Percentiles rank a stretch among this genome's conserved stretches.
Evolutionary conservation across 64 coral and sea anemone species (phyloP).

Genomic region (Stichodactyla helianthus): DNA sequence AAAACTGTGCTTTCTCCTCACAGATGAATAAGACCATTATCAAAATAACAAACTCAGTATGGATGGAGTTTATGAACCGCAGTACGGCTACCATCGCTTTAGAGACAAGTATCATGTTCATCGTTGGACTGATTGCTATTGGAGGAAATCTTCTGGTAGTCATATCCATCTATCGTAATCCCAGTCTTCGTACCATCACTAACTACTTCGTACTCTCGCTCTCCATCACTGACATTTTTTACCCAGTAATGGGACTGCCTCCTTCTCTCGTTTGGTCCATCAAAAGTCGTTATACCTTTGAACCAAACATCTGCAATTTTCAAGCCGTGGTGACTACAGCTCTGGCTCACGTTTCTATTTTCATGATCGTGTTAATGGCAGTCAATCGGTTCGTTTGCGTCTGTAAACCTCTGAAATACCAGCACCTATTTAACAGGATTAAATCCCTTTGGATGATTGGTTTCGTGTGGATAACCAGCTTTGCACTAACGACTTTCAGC

Average conservation of each 20-base stretch:
- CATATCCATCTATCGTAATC: conserved; percentile 30
- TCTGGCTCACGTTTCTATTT: background rate
- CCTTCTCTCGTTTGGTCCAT: background rate
- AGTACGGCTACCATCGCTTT: background rate
- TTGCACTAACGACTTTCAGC: background rate
- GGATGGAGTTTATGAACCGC: background rate
- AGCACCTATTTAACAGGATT: background rate
- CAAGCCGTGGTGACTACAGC: background rate
- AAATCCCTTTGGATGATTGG: background rate
- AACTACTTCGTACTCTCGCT: conserved; percentile 41
- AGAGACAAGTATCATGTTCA: conserved; percentile 19
- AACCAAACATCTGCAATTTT: background rate
- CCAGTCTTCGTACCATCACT: conserved; percentile 35
- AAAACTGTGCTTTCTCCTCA: too few species aligned
- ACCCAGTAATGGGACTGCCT: background rate
- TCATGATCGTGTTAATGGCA: background rate
- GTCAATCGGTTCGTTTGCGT: conserved; percentile 7
- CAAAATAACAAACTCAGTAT: too few species aligned
- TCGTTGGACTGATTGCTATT: conserved; percentile 12
- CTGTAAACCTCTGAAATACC: background rate
- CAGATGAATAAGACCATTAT: too few species aligned
- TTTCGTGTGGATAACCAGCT: background rate
- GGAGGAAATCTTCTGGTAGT: conserved; percentile 36
- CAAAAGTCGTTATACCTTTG: background rate
- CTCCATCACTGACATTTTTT: conserved; percentile 6